These are phyloP conservation scores for Apodemus agrarius DNA, from an alignment of 2,797 vertebrate species.

Conservation along the genomic window DNA sequence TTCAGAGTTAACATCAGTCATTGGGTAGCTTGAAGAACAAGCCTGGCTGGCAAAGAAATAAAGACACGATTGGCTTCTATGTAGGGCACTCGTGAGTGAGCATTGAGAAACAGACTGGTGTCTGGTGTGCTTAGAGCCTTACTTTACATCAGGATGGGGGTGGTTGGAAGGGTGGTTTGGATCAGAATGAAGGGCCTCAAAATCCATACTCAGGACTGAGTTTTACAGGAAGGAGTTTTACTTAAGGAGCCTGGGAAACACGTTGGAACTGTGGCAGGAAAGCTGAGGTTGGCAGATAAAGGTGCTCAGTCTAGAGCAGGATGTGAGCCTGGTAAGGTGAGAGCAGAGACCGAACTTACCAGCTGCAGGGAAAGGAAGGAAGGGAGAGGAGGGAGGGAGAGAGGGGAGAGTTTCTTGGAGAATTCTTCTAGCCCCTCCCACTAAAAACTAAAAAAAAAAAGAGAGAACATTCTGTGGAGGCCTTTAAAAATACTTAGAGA, in stretches of 20 bases:
- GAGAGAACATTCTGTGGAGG: conserved; percentile 51
- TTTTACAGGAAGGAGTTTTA: conserved; percentile 19
- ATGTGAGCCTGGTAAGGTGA: not conserved
- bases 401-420: not conserved
- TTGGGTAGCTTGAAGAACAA: conserved; percentile 50
- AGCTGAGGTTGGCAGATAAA: not conserved
- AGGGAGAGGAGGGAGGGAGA: too few species aligned
- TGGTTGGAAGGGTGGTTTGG: not conserved
- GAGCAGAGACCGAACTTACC: not conserved
- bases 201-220: not conserved
- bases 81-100: not conserved
- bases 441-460: not conserved
- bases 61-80: not conserved
- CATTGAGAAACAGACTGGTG: not conserved
- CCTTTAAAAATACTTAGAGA: conserved; percentile 72
- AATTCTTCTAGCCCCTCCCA: conserved; percentile 10
- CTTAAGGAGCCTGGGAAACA: not conserved
- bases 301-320: not conserved
- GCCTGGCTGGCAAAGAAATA: not conserved
- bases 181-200: not conserved
- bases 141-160: not conserved
- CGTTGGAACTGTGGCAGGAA: not conserved
- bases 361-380: not conserved
- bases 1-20: conserved; percentile 31
- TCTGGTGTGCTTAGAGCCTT: conserved; percentile 34